phyloP scores from a whole-genome alignment of 2,113 vertebrate genomes.

The Seriola quinqueradiata region DNA sequence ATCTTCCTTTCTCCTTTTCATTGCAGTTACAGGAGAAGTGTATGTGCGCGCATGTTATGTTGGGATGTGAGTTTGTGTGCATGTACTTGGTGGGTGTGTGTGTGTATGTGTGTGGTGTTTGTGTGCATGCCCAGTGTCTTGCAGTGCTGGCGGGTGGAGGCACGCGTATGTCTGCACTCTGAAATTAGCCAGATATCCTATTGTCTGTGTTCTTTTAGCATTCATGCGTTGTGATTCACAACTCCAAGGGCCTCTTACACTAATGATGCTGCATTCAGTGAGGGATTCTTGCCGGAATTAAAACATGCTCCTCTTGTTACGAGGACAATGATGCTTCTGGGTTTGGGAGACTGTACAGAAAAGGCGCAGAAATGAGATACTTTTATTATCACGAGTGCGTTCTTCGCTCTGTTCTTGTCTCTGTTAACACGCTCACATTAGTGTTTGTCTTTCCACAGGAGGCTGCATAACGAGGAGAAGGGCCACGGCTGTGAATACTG shows the following conservation, averaged over 20 bases:
- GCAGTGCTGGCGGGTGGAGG: conserved; percentile 75
- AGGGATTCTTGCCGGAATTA: conserved; percentile 73
- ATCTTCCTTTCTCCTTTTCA: conserved; percentile 70
- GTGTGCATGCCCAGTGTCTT: conserved; percentile 62
- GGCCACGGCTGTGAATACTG: conserved; percentile 97
- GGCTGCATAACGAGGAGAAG: conserved; percentile 96
- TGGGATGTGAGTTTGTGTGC: conserved; percentile 19
- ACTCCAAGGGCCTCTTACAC: conserved; percentile 76
- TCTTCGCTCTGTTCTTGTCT: conserved; percentile 10
- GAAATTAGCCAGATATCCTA: conserved; percentile 83
- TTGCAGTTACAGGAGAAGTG: conserved; percentile 65
- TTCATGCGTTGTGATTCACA: conserved; percentile 82
- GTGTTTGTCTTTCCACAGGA: conserved; percentile 86
- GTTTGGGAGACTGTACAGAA: conserved; percentile 63
- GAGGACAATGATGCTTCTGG: conserved; percentile 69
- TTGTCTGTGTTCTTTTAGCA: conserved; percentile 81
- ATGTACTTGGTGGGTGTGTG: conserved; percentile 11
- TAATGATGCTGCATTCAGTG: conserved; percentile 78
- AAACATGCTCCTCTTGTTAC: conserved; percentile 74
- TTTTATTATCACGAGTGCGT: conserved; percentile 55
- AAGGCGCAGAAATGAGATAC: conserved; percentile 34
- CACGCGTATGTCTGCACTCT: conserved; percentile 79
- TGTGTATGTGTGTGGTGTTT: conserved; percentile 18
- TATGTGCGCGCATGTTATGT: conserved; percentile 46
- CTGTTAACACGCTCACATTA: conserved; percentile 49